Evolutionary conservation across 1,140 invertebrate species (phyloP).

Genomic region (Leguminivora glycinivorella): DNA sequence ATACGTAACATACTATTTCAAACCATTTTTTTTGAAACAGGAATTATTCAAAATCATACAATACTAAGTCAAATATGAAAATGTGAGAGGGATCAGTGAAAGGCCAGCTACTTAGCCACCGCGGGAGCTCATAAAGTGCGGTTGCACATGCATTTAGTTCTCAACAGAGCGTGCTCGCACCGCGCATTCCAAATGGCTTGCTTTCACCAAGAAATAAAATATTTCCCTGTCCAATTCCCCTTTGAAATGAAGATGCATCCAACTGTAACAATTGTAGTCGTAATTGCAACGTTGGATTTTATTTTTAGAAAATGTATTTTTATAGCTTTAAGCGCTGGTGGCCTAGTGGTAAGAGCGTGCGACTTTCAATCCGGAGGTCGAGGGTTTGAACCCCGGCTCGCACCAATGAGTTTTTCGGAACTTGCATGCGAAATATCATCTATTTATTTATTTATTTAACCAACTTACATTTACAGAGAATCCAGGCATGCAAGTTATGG

Average conservation of each 20-base stretch:
- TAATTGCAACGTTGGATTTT: not conserved
- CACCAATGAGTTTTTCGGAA: too few relatives aligned
- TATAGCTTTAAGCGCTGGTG: not conserved
- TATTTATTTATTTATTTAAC: too few relatives aligned
- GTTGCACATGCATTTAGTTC: conserved; percentile 22
- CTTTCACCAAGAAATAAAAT: conserved; percentile 11
- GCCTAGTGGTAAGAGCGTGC: too few relatives aligned
- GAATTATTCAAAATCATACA: too few relatives aligned
- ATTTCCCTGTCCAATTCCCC: conserved; percentile 1
- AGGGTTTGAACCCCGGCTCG: too few relatives aligned
- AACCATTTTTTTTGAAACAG: too few relatives aligned
- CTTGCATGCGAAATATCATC: too few relatives aligned
- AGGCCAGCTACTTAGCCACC: not conserved
- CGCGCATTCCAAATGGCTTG: conserved; percentile 9
- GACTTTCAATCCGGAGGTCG: too few relatives aligned
- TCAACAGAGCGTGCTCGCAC: not conserved
- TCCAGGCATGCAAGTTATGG: too few relatives aligned
- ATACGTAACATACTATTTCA: too few relatives aligned
- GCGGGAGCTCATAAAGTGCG: not conserved
- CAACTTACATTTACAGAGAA: too few relatives aligned
- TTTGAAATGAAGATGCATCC: conserved; percentile 4
- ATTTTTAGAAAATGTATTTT: not conserved
- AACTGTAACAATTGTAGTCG: not conserved
- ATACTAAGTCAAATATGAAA: not conserved
- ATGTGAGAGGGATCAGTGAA: conserved; percentile 7